phyloP scores from a whole-genome alignment of 2,113 vertebrate genomes.

The Phrynocephalus versicolor region DNA sequence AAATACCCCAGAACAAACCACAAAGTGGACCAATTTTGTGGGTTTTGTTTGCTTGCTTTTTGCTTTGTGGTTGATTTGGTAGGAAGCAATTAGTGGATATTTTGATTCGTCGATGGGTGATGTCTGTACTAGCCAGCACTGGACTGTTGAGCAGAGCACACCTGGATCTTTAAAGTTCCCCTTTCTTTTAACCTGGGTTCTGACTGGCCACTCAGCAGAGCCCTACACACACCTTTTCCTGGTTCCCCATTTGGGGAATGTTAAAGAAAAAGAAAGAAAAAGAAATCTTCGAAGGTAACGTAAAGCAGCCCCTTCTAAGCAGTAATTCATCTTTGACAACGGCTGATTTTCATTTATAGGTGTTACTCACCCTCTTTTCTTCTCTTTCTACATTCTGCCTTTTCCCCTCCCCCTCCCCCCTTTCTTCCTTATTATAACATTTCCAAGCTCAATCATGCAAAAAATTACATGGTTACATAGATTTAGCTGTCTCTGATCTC shows the following conservation, averaged over 20 bases:
- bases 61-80: too few relatives aligned
- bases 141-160: background rate
- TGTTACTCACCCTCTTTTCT: background rate
- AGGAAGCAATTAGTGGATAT: slow-evolving; percentile 21
- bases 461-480: slow-evolving; percentile 76
- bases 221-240: background rate
- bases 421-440: slow-evolving; percentile 51
- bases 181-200: background rate
- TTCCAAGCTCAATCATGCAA: slow-evolving; percentile 71
- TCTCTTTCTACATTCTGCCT: background rate
- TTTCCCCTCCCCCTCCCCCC: background rate
- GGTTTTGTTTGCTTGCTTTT: too few relatives aligned
- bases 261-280: background rate
- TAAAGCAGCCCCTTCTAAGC: background rate
- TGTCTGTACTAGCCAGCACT: slow-evolving; percentile 11
- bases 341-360: slow-evolving; percentile 41
- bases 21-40: too few relatives aligned
- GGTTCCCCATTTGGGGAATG: accelerated
- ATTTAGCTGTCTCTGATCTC: slow-evolving; percentile 51
- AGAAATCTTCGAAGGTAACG: accelerated
- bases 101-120: slow-evolving; percentile 37
- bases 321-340: background rate
- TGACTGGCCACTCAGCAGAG: background rate
- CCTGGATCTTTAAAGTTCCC: background rate
- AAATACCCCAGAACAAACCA: too few relatives aligned